Conservation (phyloP, 2,113 vertebrate genomes). For the Progne subis region DNA sequence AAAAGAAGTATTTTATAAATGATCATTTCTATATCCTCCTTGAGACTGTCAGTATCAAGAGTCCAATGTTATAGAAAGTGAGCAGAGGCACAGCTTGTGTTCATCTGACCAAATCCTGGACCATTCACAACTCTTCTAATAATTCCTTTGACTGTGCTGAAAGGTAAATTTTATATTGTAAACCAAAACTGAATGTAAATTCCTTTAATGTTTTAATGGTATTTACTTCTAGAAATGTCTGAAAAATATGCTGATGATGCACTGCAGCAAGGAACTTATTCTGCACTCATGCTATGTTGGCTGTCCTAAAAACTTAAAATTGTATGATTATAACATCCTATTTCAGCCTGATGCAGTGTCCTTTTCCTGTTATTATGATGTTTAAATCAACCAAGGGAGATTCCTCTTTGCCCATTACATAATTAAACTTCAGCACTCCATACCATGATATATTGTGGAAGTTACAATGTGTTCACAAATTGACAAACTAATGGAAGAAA, state of each 20-base stretch:
- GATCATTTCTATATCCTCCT: neutral
- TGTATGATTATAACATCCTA: neutral
- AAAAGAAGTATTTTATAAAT: neutral
- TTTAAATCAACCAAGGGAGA: neutral
- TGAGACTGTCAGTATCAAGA: neutral
- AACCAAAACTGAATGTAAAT: neutral
- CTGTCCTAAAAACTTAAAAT: neutral
- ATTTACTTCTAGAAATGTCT: neutral
- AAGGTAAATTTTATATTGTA: neutral
- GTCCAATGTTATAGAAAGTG: accelerated
- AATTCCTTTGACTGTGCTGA: neutral
- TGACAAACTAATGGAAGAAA: neutral
- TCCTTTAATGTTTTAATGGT: neutral
- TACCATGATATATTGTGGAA: neutral
- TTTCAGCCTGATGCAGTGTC: neutral
- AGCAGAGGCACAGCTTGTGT: neutral
- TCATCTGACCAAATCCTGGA: neutral
- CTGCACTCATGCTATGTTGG: neutral
- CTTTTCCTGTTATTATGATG: neutral
- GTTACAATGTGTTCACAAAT: neutral
- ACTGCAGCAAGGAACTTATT: neutral
- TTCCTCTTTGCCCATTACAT: neutral
- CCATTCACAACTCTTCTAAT: neutral
- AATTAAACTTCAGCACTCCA: neutral
- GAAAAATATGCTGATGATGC: neutral